Evolutionary conservation across 2,797 vertebrate species (phyloP).

Genomic region (Lagocephalus sceleratus): DNA sequence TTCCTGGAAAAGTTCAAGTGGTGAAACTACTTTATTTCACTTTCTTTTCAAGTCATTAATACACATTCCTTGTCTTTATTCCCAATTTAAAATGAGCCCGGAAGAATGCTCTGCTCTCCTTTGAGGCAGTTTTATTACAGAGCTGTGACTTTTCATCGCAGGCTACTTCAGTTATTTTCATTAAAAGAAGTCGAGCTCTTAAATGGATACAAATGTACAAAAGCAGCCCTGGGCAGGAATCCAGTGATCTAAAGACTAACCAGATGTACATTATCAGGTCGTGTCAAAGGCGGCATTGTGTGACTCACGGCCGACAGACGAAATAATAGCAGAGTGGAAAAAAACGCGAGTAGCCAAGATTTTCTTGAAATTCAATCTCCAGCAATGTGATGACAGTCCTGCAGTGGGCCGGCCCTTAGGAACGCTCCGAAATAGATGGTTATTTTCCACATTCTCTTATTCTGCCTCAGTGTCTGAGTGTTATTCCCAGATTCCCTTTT

Average conservation of each 20-base stretch:
- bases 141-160: slow-evolving; percentile 20
- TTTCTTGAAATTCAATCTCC: slow-evolving; percentile 73
- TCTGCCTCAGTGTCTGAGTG: slow-evolving; percentile 59
- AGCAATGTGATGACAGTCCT: slow-evolving; percentile 65
- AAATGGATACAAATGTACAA: slow-evolving; percentile 44
- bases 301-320: slow-evolving; percentile 60
- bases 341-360: slow-evolving; percentile 63
- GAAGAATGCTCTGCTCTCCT: slow-evolving; percentile 20
- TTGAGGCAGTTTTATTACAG: slow-evolving; percentile 39
- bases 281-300: slow-evolving; percentile 69
- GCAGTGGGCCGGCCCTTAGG: slow-evolving; percentile 57
- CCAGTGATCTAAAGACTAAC: slow-evolving; percentile 48
- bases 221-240: slow-evolving; percentile 36
- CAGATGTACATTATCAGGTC: slow-evolving; percentile 61
- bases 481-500: slow-evolving; percentile 34
- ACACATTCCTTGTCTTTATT: slow-evolving; percentile 9
- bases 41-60: background rate
- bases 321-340: slow-evolving; percentile 70
- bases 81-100: background rate
- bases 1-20: slow-evolving; percentile 16
- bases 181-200: slow-evolving; percentile 21
- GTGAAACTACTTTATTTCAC: slow-evolving; percentile 8
- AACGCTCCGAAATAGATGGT: slow-evolving; percentile 58
- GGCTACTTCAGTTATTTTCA: slow-evolving; percentile 44
- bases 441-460: slow-evolving; percentile 65